Conservation (phyloP, 2,113 vertebrate genomes). For the Hippocampus mohnikei region DNA sequence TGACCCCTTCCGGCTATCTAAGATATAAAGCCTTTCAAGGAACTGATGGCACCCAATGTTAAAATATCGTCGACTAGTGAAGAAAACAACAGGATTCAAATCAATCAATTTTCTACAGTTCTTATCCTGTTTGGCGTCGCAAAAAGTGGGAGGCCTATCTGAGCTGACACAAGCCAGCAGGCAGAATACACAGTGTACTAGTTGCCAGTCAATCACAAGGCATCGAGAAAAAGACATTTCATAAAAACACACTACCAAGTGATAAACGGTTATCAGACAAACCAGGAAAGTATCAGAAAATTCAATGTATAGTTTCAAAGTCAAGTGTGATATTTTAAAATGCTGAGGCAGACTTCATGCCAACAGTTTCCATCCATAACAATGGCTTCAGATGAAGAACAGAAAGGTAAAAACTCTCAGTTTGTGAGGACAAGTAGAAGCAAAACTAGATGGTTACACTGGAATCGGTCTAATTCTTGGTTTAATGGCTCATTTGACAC, state of each 20-base stretch:
- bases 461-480: background rate
- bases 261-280: too few relatives aligned
- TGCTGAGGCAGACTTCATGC: background rate
- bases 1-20: constrained; percentile 37
- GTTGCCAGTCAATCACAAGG: background rate
- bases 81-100: background rate
- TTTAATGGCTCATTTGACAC: background rate
- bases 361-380: background rate
- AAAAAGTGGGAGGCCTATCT: background rate
- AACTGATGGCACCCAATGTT: background rate
- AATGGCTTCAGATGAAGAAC: background rate
- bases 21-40: constrained; percentile 27
- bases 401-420: background rate
- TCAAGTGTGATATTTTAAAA: background rate
- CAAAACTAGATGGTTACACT: background rate
- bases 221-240: background rate
- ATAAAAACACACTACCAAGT: background rate
- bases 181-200: background rate
- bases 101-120: background rate
- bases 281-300: too few relatives aligned
- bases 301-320: background rate
- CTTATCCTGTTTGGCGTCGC: too few relatives aligned
- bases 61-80: background rate
- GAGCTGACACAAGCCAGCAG: background rate
- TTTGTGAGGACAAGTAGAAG: background rate